Percentiles rank a stretch among this genome's conserved stretches.
Conservation (phyloP, 2,113 vertebrate genomes). For the Benitochromis conjunctus region DNA sequence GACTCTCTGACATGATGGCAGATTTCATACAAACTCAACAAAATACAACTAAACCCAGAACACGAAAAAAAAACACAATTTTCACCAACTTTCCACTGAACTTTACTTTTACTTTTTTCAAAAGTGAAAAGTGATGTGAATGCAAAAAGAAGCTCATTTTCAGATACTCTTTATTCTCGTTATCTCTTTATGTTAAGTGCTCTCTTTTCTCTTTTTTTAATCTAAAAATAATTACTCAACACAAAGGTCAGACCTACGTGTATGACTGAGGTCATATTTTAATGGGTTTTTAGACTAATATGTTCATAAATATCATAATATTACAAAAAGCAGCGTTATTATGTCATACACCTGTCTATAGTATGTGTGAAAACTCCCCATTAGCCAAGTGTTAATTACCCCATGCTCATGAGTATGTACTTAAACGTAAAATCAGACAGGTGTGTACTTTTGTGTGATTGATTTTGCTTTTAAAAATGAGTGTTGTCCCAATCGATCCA, state of each 20-base stretch:
- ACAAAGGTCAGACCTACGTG: conserved; percentile 28
- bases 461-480: background rate
- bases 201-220: background rate
- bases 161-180: background rate
- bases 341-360: background rate
- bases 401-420: background rate
- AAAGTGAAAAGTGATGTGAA: background rate
- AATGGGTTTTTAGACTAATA: background rate
- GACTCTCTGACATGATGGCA: conserved; percentile 31
- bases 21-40: conserved; percentile 10
- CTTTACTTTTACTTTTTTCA: background rate
- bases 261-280: conserved; percentile 31
- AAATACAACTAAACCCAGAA: background rate
- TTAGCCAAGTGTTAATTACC: background rate
- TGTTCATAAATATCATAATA: background rate
- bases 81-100: conserved; percentile 1
- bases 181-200: background rate
- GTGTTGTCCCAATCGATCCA: conserved; percentile 10
- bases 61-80: background rate
- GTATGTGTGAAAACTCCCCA: background rate
- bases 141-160: background rate
- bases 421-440: background rate
- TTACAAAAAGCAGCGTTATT: background rate
- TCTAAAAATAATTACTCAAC: conserved; percentile 7
- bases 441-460: background rate